Percentiles rank a stretch among this genome's conserved stretches.
Conservation (phyloP, 2,113 vertebrate genomes). For the Paradisaea rubra region DNA sequence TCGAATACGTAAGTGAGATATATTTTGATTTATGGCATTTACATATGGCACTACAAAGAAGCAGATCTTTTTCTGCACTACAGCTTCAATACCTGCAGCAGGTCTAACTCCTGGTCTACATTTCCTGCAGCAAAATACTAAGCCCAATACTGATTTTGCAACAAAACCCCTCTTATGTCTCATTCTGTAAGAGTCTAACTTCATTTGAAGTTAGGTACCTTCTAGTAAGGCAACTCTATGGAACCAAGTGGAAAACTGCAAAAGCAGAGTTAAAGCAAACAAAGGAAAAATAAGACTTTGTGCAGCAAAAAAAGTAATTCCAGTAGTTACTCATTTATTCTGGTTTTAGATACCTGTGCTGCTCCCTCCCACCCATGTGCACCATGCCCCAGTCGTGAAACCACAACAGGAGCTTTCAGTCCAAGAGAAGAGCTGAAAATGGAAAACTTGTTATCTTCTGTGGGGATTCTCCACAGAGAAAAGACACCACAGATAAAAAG, state of each 20-base stretch:
- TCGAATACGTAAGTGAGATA: fast-evolving
- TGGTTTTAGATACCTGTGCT: background rate
- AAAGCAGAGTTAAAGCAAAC: background rate
- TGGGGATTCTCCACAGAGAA: background rate
- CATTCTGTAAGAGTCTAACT: background rate
- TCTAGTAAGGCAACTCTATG: background rate
- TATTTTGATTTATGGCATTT: background rate
- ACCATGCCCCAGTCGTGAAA: background rate
- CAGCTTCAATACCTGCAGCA: background rate
- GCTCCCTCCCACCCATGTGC: background rate
- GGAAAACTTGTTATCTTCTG: background rate
- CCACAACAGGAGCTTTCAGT: background rate
- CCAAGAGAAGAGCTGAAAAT: background rate
- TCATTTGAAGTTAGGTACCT: background rate
- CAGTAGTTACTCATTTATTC: background rate
- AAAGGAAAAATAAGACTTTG: background rate
- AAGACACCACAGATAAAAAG: background rate
- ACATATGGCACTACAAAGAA: background rate
- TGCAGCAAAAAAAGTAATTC: background rate
- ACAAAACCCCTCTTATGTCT: background rate
- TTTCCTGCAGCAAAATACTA: background rate
- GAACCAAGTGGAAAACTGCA: background rate
- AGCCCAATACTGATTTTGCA: background rate
- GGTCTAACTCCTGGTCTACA: background rate
- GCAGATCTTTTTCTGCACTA: background rate